Base-by-base conservation (phyloP, 2,113 vertebrate species). In the Gnathochromis pfefferi region DNA sequence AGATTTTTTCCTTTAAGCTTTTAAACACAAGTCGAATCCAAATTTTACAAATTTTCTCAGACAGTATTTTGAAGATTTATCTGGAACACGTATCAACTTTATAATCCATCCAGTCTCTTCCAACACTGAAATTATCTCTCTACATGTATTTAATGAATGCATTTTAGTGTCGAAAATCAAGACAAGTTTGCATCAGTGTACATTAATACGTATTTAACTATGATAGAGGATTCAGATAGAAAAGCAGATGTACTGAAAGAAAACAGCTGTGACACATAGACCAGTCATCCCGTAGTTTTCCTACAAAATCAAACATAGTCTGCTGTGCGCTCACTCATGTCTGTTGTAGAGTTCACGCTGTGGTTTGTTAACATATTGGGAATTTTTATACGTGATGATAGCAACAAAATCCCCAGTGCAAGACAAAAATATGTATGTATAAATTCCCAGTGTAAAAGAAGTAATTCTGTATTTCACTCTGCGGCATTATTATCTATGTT, bases 401-500 rank as follows among this genome's bases (percentile, higher is more conserved):
- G 42, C 6, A 31, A n/a, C 70, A 49, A 7, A 73, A 45, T 26
- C 68, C 21, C 21, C 38, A 2, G 13, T 73, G 40, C 0, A 7
- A 73, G n/a, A 73, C 2, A 45, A 26, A 73, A 73, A 17, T 45
- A 16, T 73, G 8, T 10, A 3, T 10, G 33, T 68, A 14, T 40
- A 38, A 68, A 68, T 68, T 38, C 60, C 7, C 10, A 38, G 33
- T 4, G 35, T 70, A 45, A 45, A 7, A 70, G 0, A 73, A 45
- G 4, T 26, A 26, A 45, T 73, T 73, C 68, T 65, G 33, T 5
- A 26, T 55, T 2, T 14, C 3, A 7, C 23, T 57, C 23, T 58
- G 0, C 12, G 0, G 12, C 4, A 65, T 40, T 68, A 68, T 68
- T 40, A 40, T 2, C 0, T 23, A 0, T 40, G 3, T 70, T 0